Evolutionary conservation across 2,888 invertebrate species (phyloP), one percentile per base, ranked within the genome.

Genomic region (Agrochola macilenta): DNA sequence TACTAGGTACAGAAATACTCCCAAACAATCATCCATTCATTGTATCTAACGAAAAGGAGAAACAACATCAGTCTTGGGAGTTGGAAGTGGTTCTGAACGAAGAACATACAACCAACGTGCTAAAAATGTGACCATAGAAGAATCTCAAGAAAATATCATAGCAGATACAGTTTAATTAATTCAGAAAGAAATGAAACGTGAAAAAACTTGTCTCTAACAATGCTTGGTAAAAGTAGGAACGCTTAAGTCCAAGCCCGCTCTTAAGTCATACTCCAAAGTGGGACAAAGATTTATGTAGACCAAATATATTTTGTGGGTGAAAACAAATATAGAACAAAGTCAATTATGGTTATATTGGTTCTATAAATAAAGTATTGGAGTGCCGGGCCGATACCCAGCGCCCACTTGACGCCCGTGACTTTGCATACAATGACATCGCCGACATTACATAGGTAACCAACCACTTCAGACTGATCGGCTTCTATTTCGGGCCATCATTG

Each of bases 371-470:
- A 68, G 12, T 58, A 63, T 64, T 84, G 57, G 72, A 86, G 81
- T 82, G 76, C 66, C 23, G 26, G 57, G 66, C 79, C 68, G 80
- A 79, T 81, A 76, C 64, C 68, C 66, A 81, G 82, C 86, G 81
- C 82, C 87, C 86, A 86, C 87, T 88, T 86, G 87, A 85, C 84
- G 83, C 70, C 75, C 81, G 80, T 84, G 84, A 87, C 81, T 85
- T 76, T 66, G 73, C 82, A 79, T 81, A 74, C 66, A 76, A 72
- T 78, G 79, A 79, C 73, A 78, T 64, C 71, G 65, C 46, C 52
- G 46, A 66, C 61, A 66, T 79, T 85, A n/a, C n/a, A n/a, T n/a
- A 70, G 64, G 61, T 69, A 74, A 80, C 83, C 63, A 61, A 70
- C 63, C 75, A 78, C 84, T 82, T 70, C 60, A 81, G 49, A 46